Evolutionary conservation across 2,888 invertebrate species (phyloP).

Genomic region (Apodemia duryi): DNA sequence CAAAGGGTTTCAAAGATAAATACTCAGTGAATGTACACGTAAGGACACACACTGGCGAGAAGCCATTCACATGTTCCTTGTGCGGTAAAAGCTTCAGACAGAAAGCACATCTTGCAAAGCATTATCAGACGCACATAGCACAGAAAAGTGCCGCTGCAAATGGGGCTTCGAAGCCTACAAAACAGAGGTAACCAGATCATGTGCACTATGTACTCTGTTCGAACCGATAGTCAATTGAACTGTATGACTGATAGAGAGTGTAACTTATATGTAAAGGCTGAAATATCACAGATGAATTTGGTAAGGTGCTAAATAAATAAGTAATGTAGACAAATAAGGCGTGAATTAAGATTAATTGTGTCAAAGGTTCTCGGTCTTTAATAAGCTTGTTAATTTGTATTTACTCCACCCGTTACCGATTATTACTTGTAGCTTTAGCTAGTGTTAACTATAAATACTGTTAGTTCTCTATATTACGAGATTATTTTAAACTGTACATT

Average conservation of each 20-base stretch:
- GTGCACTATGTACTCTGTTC: slow-evolving; percentile 31
- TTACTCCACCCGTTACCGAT: slow-evolving; percentile 76
- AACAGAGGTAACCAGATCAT: slow-evolving; percentile 66
- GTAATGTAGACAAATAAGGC: slow-evolving; percentile 61
- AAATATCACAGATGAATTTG: slow-evolving; percentile 74
- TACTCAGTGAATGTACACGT: slow-evolving; percentile 99
- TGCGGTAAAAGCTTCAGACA: slow-evolving; percentile 96
- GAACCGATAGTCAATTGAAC: slow-evolving; percentile 67
- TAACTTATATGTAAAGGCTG: slow-evolving; percentile 68
- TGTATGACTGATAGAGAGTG: slow-evolving; percentile 54
- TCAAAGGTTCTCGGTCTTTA: slow-evolving; percentile 54
- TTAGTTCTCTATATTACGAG: slow-evolving; percentile 46
- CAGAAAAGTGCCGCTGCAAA: slow-evolving; percentile 87
- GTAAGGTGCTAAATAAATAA: slow-evolving; percentile 74
- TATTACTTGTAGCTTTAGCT: slow-evolving; percentile 54
- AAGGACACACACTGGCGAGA: slow-evolving; percentile 98
- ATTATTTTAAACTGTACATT: slow-evolving; percentile 52
- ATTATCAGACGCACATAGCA: slow-evolving; percentile 95
- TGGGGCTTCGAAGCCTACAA: slow-evolving; percentile 79
- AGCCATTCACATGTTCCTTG: slow-evolving; percentile 96
- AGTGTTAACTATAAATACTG: slow-evolving; percentile 64
- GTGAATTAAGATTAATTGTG: slow-evolving; percentile 45
- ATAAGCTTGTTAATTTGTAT: slow-evolving; percentile 73
- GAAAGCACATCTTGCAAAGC: slow-evolving; percentile 94
- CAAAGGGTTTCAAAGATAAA: slow-evolving; percentile 96